phyloP scores from a whole-genome alignment of 2,113 vertebrate genomes.

The Chelonoidis abingdonii region DNA sequence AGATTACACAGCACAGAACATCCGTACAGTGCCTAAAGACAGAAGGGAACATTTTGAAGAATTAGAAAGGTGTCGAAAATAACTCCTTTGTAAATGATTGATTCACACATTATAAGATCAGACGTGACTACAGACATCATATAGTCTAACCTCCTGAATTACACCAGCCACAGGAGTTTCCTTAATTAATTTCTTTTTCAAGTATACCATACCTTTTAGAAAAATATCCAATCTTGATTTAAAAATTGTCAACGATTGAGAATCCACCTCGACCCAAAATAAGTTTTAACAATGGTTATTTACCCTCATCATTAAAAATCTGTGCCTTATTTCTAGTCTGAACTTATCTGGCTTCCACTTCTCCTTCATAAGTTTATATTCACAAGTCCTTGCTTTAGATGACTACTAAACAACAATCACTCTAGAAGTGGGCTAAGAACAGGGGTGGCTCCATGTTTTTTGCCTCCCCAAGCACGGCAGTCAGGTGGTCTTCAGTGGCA shows the following conservation, averaged over 20 bases:
- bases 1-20: slow-evolving; percentile 91
- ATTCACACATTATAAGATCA: not conserved
- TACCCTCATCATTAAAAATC: not conserved
- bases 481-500: too few relatives aligned
- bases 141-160: not conserved
- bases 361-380: not conserved
- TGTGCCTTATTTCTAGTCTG: not conserved
- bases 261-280: not conserved
- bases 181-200: not conserved
- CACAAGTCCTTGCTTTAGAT: not conserved
- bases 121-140: not conserved
- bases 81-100: not conserved
- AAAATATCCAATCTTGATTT: not conserved
- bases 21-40: slow-evolving; percentile 90
- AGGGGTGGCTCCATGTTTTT: too few relatives aligned
- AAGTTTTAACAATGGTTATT: not conserved
- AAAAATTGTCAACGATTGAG: not conserved
- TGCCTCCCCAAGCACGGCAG: too few relatives aligned
- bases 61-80: not conserved
- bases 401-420: not conserved
- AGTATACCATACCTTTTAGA: not conserved
- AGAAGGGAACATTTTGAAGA: slow-evolving; percentile 61
- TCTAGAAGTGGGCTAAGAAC: not conserved
- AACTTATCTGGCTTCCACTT: not conserved
- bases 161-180: not conserved